Evolutionary conservation across 2,888 invertebrate species (phyloP).

Genomic region (Sympetrum striolatum): DNA sequence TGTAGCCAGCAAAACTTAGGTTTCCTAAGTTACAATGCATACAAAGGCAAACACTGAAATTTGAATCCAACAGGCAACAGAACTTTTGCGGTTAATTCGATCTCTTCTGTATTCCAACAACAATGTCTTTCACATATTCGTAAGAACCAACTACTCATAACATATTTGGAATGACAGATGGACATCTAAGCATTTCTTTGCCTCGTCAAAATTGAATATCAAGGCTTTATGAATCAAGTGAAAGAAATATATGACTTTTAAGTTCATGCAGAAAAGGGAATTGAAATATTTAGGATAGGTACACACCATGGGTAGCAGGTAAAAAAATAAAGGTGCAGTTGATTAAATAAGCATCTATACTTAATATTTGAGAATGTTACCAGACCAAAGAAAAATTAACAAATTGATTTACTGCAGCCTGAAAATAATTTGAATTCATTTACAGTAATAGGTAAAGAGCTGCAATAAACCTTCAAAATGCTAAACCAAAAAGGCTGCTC

Average conservation of each 20-base stretch:
- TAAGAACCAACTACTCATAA: slow-evolving; percentile 24
- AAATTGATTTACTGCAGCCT: slow-evolving; percentile 45
- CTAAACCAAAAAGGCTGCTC: slow-evolving; percentile 44
- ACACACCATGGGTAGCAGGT: slow-evolving; percentile 40
- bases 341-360: slow-evolving; percentile 33
- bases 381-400: slow-evolving; percentile 38
- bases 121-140: neutral
- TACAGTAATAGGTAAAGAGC: slow-evolving; percentile 3
- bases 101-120: slow-evolving; percentile 41
- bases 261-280: slow-evolving; percentile 37
- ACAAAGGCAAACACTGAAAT: slow-evolving; percentile 27
- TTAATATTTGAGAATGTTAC: slow-evolving; percentile 38
- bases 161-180: slow-evolving; percentile 17
- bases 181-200: slow-evolving; percentile 22
- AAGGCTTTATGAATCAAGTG: slow-evolving; percentile 33
- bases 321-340: slow-evolving; percentile 41
- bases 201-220: neutral
- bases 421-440: slow-evolving; percentile 25
- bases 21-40: slow-evolving; percentile 14
- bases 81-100: slow-evolving; percentile 8
- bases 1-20: slow-evolving; percentile 22
- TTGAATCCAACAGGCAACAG: neutral
- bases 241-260: slow-evolving; percentile 30
- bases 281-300: slow-evolving; percentile 23
- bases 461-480: slow-evolving; percentile 29